Evolutionary conservation across 2,113 vertebrate genomes (phyloP), one percentile per base, ranked within the genome.

Genomic region (Engystomops pustulosus): DNA sequence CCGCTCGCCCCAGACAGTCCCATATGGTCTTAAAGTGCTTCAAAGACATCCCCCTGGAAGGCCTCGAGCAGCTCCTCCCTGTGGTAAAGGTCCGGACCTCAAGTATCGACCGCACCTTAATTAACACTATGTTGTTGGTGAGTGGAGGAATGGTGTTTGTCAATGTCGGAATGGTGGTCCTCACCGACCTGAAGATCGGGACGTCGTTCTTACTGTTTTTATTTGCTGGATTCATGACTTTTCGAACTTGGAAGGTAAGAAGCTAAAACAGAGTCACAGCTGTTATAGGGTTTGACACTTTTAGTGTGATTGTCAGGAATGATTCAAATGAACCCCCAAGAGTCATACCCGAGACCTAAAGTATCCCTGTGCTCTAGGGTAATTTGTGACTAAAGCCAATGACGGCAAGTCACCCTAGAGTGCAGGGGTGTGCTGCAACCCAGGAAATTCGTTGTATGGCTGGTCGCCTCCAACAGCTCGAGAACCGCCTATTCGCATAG

Each of bases 11-110:
- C 0, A 89, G 53, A 82, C 62, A 81, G 0, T 86, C 89, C 0
- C 89, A 90, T 60, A 80, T 92, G 86, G 89, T 92, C 49, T 88
- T 93, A 62, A 93, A 93, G 74, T 91, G 91, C 79, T 93, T 93
- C 65, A 93, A 93, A 82, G 92, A 93, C 84, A 91, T 91, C 0
- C 91, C 91, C 0, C 51, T 92, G 80, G 91, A 92, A 86, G 91
- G 89, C 2, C 83, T 93, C 71, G 91, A 93, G 85, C 91, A 91
- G 87, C 86, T 92, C 71, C 88, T 93, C 47, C 92, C 92, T 0
- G 86, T 88, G 17, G 81, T 93, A 55, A 89, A 89, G 79, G 90
- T 92, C 75, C 91, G 90, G 53, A 91, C 91, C 0, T 77, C 90
- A 70, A 34, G 85, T 15, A 74, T 89, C 38, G 90, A 91, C 86